Base-by-base conservation (phyloP, 2,797 vertebrate species). In the Anolis apletophallus region DNA sequence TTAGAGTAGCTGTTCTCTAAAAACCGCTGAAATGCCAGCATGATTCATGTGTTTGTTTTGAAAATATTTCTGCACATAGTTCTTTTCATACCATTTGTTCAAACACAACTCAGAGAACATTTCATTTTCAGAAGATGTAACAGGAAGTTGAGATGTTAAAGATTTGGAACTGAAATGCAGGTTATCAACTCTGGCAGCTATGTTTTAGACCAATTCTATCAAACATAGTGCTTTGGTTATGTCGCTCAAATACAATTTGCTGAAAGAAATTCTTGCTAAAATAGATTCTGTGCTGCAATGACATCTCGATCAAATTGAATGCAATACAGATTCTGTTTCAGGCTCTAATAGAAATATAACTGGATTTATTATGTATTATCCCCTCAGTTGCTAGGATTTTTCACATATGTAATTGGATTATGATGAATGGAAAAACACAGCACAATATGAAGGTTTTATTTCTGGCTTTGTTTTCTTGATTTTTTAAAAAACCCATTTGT, bases 321-420 rank as follows among this genome's bases (percentile, higher is more conserved):
- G 52, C 50, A 90, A 69, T 80, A 81, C 29, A 76, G 88, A 88
- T 88, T 90, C 61, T 84, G n/a, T 29, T 76, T 88, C 9, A 57
- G 84, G 80, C 87, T 71, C 54, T 85, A 93, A 87, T 9, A 81
- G 88, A 90, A 87, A 87, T 67, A 71, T 85, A 85, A 80, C 29
- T 92, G 46, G 3, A 21, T 88, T 81, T 90, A 29, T 90, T 69
- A 71, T 83, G 16, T 87, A 82, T 88, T 89, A 85, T 91, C 29
- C 72, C 26, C 40, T 86, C 57, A 92, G 14, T 32, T 88, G 81
- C 67, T 84, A 87, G 29, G 59, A 87, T 5, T 82, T 72, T 83
- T 61, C 16, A 88, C 29, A 85, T 86, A 59, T 29, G 3, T 80
- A 90, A 93, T 46, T 93, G 81, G 52, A 90, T 89, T 88, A 88